Conservation (phyloP, 2,797 vertebrate species). For the Sciaenops ocellatus region DNA sequence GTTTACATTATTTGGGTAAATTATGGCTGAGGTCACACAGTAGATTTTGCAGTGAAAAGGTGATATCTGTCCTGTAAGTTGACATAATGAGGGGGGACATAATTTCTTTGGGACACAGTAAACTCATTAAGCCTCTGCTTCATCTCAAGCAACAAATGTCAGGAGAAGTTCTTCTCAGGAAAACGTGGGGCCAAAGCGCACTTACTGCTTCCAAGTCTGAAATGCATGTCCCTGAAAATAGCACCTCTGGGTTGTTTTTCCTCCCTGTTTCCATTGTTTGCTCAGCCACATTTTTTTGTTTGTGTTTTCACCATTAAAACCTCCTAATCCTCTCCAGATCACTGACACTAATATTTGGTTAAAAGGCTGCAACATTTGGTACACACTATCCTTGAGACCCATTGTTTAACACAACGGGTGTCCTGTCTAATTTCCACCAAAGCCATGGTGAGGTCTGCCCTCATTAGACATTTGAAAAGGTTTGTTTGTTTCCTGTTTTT, state of each 20-base stretch:
- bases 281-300: not conserved
- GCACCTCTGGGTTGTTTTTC: not conserved
- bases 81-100: not conserved
- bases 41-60: not conserved
- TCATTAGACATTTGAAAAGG: constrained; percentile 15
- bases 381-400: constrained; percentile 4
- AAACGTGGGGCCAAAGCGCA: not conserved
- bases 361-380: constrained; percentile 15
- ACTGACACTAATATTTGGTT: constrained; percentile 7
- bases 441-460: not conserved
- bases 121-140: constrained; percentile 9
- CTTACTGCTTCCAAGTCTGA: not conserved
- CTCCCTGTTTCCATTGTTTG: constrained; percentile 7
- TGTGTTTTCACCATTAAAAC: constrained; percentile 28
- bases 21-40: constrained; percentile 2
- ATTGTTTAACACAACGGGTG: constrained; percentile 5
- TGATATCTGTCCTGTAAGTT: not conserved
- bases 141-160: constrained; percentile 14
- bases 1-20: constrained; percentile 8
- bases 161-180: not conserved
- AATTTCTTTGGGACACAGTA: constrained; percentile 5
- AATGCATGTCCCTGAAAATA: not conserved
- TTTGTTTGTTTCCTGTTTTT: constrained; percentile 32
- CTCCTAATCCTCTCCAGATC: constrained; percentile 18
- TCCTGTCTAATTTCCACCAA: constrained; percentile 6